Base-by-base conservation (phyloP, 2,888 invertebrate genomes). In the Drosophila nr. perissopoda region DNA sequence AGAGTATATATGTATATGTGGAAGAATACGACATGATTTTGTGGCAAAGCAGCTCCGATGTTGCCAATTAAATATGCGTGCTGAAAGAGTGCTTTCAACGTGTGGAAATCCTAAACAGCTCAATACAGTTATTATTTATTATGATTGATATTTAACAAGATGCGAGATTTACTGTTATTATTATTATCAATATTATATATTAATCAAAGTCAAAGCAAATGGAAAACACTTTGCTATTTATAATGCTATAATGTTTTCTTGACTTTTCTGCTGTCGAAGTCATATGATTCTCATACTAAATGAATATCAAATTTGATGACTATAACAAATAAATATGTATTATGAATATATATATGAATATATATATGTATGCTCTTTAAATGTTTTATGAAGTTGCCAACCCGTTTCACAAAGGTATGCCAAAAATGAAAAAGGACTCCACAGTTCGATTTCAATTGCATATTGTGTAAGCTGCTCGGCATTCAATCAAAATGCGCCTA, bases 381-480 rank as follows among this genome's bases (percentile, higher is more conserved):
- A 25, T 45, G 25, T 7, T 25, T 45, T 25, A 45, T 45, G 45
- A 25, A 13, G 21, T n/a, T 40, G 18, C 13, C 21, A 45, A 45
- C 21, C 45, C 45, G 21, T 45, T 45, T 4, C 45, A 21, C 7
- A 13, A 60, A 73, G 73, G 73, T 59, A 72, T 71, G 27, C 42
- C 2, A 13, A 18, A 8, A n/a, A 25, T 6, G 33, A 11, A 4
- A 33, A 33, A 45, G 42, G 21, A 31, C 25, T 45, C 25, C 2
- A 1, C 16, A 33, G 33, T 33, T 33, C 11, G 33, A 49, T 27
- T 69, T 64, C 38, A 48, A 76, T 57, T 64, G 64, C 63, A 51
- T 36, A 25, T 25, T 45, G 21, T 59, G 40, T 54, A 54, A 72
- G 54, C 49, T 21, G 54, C 56, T 71, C 27, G 16, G 21, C 42